phyloP scores from a whole-genome alignment of 2,797 vertebrate species.

The Podargus strigoides region DNA sequence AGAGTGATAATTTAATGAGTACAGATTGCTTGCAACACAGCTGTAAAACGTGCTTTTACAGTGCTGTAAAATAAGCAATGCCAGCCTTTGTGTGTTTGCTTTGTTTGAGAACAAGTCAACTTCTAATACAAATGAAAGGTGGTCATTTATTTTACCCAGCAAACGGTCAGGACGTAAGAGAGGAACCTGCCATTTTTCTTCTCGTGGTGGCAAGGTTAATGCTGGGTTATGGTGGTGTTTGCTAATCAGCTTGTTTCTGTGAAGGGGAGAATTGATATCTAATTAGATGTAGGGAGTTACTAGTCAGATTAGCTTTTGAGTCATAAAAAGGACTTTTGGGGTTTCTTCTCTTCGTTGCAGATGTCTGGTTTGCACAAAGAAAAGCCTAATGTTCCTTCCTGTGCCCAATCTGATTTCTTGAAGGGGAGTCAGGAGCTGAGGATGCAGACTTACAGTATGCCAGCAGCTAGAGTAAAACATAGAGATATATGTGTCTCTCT shows the following conservation, averaged over 20 bases:
- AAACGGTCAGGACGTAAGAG: constrained; percentile 55
- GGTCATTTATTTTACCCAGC: constrained; percentile 70
- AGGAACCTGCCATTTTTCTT: constrained; percentile 52
- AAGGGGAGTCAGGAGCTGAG: not conserved
- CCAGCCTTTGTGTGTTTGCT: constrained; percentile 69
- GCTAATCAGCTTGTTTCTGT: constrained; percentile 59
- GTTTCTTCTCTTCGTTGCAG: not conserved
- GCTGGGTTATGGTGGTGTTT: constrained; percentile 57
- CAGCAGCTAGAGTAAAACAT: not conserved
- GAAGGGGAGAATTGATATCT: constrained; percentile 40
- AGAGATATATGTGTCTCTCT: too few relatives aligned
- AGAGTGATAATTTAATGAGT: constrained; percentile 70
- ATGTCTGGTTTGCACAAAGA: not conserved
- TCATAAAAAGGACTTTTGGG: not conserved
- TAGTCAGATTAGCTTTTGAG: constrained; percentile 2
- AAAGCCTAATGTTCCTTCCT: not conserved
- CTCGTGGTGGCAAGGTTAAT: constrained; percentile 61
- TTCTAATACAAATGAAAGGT: constrained; percentile 68
- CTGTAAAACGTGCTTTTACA: constrained; percentile 71
- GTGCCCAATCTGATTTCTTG: not conserved
- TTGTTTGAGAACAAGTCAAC: constrained; percentile 64
- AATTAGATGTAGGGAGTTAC: constrained; percentile 15
- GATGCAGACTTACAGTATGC: not conserved
- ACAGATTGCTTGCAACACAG: constrained; percentile 55
- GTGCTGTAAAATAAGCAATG: constrained; percentile 67